Conservation (phyloP, 2,113 vertebrate genomes). For the Physeter macrocephalus region DNA sequence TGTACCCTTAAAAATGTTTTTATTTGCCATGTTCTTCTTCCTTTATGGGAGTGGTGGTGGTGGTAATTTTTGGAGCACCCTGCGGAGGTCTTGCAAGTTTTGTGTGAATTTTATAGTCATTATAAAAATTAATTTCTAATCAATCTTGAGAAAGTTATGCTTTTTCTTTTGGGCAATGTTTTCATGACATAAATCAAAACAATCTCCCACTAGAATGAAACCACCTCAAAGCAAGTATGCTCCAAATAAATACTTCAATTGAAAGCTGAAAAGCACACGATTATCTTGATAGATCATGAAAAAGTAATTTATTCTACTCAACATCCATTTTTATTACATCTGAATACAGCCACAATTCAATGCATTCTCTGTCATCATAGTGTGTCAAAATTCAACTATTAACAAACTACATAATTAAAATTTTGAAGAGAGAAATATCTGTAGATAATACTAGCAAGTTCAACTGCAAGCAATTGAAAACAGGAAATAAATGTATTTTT, state of each 20-base stretch:
- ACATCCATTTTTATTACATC: not conserved
- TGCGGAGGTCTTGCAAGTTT: not conserved
- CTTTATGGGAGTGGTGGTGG: accelerated
- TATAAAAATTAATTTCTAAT: not conserved
- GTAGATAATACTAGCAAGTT: not conserved
- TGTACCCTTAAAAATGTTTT: not conserved
- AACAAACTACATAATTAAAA: not conserved
- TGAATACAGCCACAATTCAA: not conserved
- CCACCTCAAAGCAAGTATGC: not conserved
- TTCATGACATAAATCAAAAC: not conserved
- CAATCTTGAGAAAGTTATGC: not conserved
- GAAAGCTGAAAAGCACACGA: not conserved
- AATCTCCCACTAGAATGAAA: not conserved
- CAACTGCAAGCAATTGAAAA: not conserved
- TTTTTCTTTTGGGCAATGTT: not conserved
- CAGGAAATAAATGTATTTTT: not conserved
- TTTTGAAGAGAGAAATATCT: not conserved
- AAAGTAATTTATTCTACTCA: not conserved
- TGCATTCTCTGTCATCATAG: not conserved
- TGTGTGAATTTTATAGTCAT: not conserved
- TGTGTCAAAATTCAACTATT: not conserved
- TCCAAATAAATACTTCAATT: not conserved
- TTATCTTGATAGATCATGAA: not conserved
- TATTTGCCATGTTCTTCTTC: not conserved
- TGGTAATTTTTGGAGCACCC: not conserved